A percentile compares a stretch with the other conserved stretches of the same genome.
Evolutionary conservation across 2,797 vertebrate genomes (phyloP).

Genomic region (Leucoraja ocellata): DNA sequence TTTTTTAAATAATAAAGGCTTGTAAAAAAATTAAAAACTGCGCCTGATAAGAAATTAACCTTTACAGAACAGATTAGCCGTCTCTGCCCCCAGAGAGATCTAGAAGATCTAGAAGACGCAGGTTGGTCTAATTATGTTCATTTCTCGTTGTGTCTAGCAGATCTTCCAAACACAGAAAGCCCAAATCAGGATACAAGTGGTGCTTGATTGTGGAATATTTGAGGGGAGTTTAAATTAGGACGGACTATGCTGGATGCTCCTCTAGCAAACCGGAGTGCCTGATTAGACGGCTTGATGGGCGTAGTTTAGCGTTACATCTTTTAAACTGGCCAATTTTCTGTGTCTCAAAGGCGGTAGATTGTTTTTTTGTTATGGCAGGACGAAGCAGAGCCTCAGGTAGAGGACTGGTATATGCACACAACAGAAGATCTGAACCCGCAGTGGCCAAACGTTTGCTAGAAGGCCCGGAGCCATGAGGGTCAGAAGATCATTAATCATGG

Average conservation of each 20-base stretch:
- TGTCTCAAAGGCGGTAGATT: conserved; percentile 31
- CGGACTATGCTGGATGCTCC: conserved; percentile 27
- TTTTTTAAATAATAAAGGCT: background rate
- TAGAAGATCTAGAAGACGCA: conserved; percentile 37
- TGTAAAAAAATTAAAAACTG: conserved; percentile 36
- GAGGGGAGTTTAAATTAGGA: conserved; percentile 29
- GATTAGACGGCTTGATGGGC: conserved; percentile 33
- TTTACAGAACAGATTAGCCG: conserved; percentile 37
- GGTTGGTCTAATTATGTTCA: conserved; percentile 36
- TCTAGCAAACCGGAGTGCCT: conserved; percentile 30
- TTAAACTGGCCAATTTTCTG: conserved; percentile 34
- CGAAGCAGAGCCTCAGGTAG: conserved; percentile 32
- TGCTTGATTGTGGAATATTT: conserved; percentile 34
- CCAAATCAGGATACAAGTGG: conserved; percentile 35
- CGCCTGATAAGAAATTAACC: conserved; percentile 35
- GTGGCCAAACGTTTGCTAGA: conserved; percentile 33
- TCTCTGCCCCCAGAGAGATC: conserved; percentile 36
- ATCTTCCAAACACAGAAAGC: conserved; percentile 36
- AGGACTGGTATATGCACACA: conserved; percentile 28
- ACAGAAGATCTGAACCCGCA: conserved; percentile 35
- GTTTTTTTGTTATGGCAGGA: conserved; percentile 25
- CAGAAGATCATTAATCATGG: conserved; percentile 35
- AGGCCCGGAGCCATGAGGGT: conserved; percentile 33
- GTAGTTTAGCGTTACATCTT: conserved; percentile 33
- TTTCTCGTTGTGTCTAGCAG: conserved; percentile 36